Evolutionary conservation across 2,113 vertebrate genomes (phyloP), one percentile per base, ranked within the genome.

Genomic region (Nothoprocta perdicaria): DNA sequence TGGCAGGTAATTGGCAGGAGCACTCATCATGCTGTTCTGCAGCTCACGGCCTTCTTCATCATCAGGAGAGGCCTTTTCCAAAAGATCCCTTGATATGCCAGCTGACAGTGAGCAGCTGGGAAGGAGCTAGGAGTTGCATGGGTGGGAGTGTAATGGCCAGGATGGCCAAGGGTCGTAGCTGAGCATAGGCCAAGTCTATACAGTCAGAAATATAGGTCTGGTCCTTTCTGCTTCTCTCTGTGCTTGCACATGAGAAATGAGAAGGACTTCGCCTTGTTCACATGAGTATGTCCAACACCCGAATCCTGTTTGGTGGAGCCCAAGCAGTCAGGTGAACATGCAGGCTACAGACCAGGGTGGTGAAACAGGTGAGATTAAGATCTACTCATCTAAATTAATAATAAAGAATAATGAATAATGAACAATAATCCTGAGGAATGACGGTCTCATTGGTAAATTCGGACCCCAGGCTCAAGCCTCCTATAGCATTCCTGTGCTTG

Each of bases 351-450:
- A 73, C 12, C 4, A 4, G 15, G 12, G 43, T n/a, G 35, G 21
- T n/a, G 45, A 46, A 41, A 9, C 46, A 41, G 40, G 19, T 52
- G 55, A 5, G 41, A 62, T 80, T 35, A 43, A 41, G 68, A 57
- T 21, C 19, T 41, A 27, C 22, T 35, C 24, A 35, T 40, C 31
- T 45, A 10, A 52, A 84, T 41, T 2, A n/a, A 12, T 0, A 1
- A 53, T 8, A 21, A 29, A n/a, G 63, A 38, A n/a, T n/a, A n/a
- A n/a, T n/a, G n/a, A n/a, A n/a, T n/a, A n/a, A n/a, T n/a, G n/a
- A n/a, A n/a, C n/a, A n/a, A n/a, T n/a, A n/a, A n/a, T 53, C 8
- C 24, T 0, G 0, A 38, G 33, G 65, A 60, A 60, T 0, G 0
- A 14, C 19, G 65, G 16, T 38, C 22, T 43, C 71, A 19, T 19